Evolutionary conservation across 2,797 vertebrate genomes (phyloP), one percentile per base, ranked within the genome.

Genomic region (Pogonophryne albipinna): DNA sequence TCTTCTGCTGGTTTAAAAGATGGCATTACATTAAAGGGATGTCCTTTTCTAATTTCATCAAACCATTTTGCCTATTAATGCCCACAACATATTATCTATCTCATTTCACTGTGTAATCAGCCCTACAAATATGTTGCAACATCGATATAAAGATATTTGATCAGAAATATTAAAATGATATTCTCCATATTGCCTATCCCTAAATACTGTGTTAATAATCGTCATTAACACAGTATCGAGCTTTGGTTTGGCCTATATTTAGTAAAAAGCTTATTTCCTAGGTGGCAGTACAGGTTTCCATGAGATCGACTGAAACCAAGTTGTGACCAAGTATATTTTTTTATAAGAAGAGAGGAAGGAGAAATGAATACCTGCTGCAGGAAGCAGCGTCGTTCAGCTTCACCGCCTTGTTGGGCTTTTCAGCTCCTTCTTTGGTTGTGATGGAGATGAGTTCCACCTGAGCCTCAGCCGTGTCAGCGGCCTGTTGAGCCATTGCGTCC

Each of bases 331-430:
- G 34, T 65, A 63, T 12, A 2, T 17, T 69, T 45, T 10, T 47
- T 52, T 13, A 50, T 17, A 38, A 50, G 71, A 38, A 50, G 6
- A 52, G 51, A 10, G 38, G 19, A n/a, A 20, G 15, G 56, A 50
- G 61, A 45, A 56, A 62, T 0, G 45, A 27, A 41, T 83, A 92
- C 91, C 79, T 88, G 63, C 47, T 6, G 20, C 0, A 69, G 12
- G 66, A 80, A 52, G 42, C 45, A 11, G 6, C 5, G 10, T 83
- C 66, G 8, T 20, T 66, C 20, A 17, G 20, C 23, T 63, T 82
- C 16, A 12, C 31, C 0, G 10, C 4, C 41, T 63, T 72, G 2
- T 66, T 72, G 0, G 23, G 19, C 59, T 38, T 62, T 4, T 74
- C 57, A 15, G 10, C 15, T 17, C 58, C 38, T 46, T 82, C 47